Conservation (phyloP, 2,888 invertebrate genomes). For the Omphaloscelis lunosa region DNA sequence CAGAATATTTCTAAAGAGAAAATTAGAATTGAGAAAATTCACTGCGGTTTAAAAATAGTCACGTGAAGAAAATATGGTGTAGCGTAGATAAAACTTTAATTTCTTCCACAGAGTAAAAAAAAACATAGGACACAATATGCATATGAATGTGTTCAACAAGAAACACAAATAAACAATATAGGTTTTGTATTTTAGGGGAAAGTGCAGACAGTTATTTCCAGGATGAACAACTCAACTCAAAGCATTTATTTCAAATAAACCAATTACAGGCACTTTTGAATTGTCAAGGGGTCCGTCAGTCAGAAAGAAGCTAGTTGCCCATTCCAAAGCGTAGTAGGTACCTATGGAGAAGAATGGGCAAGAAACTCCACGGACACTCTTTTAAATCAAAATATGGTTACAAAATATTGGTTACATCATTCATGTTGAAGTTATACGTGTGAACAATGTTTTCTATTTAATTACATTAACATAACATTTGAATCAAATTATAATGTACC, state of each 20-base stretch:
- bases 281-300: too few species aligned
- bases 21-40: constrained; percentile 24
- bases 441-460: background rate
- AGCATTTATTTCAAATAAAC: too few species aligned
- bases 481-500: background rate
- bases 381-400: too few species aligned
- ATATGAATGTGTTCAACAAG: background rate
- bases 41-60: constrained; percentile 7
- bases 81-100: background rate
- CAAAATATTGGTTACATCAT: too few species aligned
- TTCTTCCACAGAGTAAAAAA: too few species aligned
- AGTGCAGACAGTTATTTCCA: background rate
- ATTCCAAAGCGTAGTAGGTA: too few species aligned
- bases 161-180: background rate
- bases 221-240: background rate
- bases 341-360: too few species aligned
- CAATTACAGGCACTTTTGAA: too few species aligned
- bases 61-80: constrained; percentile 13
- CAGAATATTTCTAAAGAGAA: constrained; percentile 37
- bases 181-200: background rate
- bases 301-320: too few species aligned
- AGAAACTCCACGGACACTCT: too few species aligned
- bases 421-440: too few species aligned
- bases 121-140: background rate
- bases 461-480: background rate